These are phyloP conservation scores for Erethizon dorsatum DNA, from an alignment of 2,797 vertebrate genomes.

Conservation along the genomic window DNA sequence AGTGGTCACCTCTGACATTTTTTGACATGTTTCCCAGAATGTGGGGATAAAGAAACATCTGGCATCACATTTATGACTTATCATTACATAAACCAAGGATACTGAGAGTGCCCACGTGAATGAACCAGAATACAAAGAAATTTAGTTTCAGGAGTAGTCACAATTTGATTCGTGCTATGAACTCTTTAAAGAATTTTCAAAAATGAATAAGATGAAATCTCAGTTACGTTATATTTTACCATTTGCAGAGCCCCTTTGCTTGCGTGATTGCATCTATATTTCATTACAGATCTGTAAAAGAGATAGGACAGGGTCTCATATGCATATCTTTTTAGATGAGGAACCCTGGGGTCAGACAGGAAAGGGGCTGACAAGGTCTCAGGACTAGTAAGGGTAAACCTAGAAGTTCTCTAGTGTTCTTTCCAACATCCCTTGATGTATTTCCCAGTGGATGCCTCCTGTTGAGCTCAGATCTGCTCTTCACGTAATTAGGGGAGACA, in stretches of 20 bases:
- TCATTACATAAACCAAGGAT: constrained; percentile 31
- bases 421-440: background rate
- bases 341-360: background rate
- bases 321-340: background rate
- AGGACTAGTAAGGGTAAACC: background rate
- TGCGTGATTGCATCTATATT: background rate
- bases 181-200: constrained; percentile 15
- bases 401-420: background rate
- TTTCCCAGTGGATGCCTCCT: background rate
- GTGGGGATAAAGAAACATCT: constrained; percentile 51
- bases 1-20: constrained; percentile 4
- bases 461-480: background rate
- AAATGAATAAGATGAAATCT: background rate
- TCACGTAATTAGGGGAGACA: background rate
- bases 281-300: background rate
- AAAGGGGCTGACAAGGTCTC: background rate
- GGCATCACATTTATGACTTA: constrained; percentile 58
- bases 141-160: background rate
- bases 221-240: background rate
- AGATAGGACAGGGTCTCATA: background rate
- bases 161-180: background rate
- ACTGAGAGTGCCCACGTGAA: background rate
- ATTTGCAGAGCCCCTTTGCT: background rate
- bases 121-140: background rate
- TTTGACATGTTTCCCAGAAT: constrained; percentile 60